These are phyloP conservation scores for Tenthredo amoena DNA, from an alignment of 2,888 invertebrate species.

Conservation along the genomic window DNA sequence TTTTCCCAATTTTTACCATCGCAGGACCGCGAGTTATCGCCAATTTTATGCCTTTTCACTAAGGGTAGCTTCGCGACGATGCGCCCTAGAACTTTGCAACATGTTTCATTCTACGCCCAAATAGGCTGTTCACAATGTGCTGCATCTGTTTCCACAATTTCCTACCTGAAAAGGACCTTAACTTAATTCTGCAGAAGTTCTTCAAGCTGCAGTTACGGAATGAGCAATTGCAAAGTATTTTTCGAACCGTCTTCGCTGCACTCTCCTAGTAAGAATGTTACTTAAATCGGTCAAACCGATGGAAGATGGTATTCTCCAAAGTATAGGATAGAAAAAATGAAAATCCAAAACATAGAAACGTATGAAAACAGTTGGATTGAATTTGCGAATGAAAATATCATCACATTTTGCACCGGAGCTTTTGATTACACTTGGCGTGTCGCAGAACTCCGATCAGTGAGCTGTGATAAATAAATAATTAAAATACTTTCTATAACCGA, in stretches of 20 bases:
- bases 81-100: not conserved
- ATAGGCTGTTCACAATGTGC: not conserved
- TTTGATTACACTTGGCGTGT: not conserved
- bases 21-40: not conserved
- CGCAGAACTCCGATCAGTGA: not conserved
- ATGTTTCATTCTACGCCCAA: not conserved
- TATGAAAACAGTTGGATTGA: not conserved
- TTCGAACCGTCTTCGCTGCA: not conserved
- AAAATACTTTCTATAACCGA: slow-evolving; percentile 7
- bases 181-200: not conserved
- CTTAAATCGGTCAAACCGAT: not conserved
- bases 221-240: not conserved
- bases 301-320: not conserved
- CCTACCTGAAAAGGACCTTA: not conserved
- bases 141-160: not conserved
- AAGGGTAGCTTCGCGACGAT: not conserved
- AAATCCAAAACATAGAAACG: not conserved
- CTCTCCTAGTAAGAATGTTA: not conserved
- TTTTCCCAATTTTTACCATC: slow-evolving; percentile 9
- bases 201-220: not conserved
- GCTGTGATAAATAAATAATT: not conserved
- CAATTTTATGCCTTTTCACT: not conserved
- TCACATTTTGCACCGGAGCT: too few species aligned
- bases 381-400: not conserved
- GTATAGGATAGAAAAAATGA: not conserved